A percentile compares a stretch with the other conserved stretches of the same genome.
These are phyloP conservation scores for Ianthella basta DNA, from an alignment of 37 sponge, comb jelly and placozoan genomes.

Conservation along the genomic window DNA sequence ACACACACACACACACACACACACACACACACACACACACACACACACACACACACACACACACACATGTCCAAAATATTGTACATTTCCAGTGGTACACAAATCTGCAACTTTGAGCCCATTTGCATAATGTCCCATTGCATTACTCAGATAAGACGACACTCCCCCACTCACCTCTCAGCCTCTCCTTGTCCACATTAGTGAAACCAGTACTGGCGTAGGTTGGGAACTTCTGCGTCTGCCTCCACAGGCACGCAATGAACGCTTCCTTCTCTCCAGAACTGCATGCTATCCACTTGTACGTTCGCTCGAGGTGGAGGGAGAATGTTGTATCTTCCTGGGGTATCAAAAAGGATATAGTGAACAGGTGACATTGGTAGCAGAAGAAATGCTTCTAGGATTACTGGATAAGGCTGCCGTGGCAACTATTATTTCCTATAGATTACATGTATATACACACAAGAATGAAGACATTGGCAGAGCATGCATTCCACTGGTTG, in stretches of 20 bases:
- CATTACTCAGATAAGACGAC: background rate
- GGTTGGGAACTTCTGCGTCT: slow-evolving; percentile 49
- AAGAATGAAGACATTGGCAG: no score
- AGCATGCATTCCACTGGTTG: no score
- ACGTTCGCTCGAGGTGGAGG: slow-evolving; percentile 76
- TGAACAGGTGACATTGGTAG: no score
- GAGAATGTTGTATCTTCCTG: slow-evolving; percentile 18
- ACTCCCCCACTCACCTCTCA: slow-evolving; percentile 42
- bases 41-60: background rate
- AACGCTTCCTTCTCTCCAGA: slow-evolving; percentile 79
- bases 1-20: background rate
- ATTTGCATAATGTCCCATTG: no score
- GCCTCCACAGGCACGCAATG: slow-evolving; percentile 65
- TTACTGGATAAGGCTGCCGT: no score
- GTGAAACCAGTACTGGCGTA: slow-evolving; percentile 60
- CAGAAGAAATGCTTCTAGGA: no score
- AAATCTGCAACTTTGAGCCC: background rate
- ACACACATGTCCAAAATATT: background rate
- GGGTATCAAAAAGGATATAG: slow-evolving; percentile 1
- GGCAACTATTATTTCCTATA: no score
- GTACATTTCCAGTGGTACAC: slow-evolving; percentile 1
- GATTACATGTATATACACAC: no score
- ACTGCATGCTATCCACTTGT: slow-evolving; percentile 75
- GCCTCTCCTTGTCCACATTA: slow-evolving; percentile 66
- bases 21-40: background rate